Evolutionary conservation across 2,797 vertebrate genomes (phyloP).

Genomic region (Sciaenops ocellatus): DNA sequence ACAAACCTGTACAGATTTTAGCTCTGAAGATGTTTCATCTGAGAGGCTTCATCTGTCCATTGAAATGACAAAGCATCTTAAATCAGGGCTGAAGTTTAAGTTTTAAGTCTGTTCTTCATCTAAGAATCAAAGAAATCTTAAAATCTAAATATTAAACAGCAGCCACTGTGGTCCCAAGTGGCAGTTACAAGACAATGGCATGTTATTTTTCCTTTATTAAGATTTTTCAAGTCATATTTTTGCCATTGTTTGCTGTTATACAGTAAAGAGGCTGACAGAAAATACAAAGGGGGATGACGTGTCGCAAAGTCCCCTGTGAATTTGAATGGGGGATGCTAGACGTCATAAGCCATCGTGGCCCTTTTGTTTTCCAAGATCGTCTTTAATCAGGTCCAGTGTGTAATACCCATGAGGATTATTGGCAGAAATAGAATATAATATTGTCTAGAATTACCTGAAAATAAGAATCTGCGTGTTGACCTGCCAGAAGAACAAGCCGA

Average conservation of each 20-base stretch:
- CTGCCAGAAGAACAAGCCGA: no score
- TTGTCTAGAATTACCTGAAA: no score
- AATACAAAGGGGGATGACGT: neutral
- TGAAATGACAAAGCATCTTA: neutral
- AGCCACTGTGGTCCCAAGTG: neutral
- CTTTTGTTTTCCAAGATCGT: neutral
- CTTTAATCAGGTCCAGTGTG: neutral
- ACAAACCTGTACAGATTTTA: constrained; percentile 1
- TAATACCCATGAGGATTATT: no score
- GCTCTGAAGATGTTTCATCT: neutral
- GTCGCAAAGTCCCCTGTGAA: no score
- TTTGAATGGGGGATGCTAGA: no score
- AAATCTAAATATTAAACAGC: neutral
- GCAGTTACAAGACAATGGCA: neutral
- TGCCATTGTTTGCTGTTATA: neutral
- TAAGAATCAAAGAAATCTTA: no score
- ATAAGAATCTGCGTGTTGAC: no score
- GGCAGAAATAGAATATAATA: no score
- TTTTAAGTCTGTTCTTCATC: neutral
- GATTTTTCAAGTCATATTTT: neutral
- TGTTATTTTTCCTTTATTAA: neutral
- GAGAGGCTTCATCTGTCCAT: neutral
- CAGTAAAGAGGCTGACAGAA: neutral
- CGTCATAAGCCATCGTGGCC: no score
- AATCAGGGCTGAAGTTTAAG: neutral